phyloP scores from a whole-genome alignment of 2,888 invertebrate species.

The Orthonychiurus folsomi region DNA sequence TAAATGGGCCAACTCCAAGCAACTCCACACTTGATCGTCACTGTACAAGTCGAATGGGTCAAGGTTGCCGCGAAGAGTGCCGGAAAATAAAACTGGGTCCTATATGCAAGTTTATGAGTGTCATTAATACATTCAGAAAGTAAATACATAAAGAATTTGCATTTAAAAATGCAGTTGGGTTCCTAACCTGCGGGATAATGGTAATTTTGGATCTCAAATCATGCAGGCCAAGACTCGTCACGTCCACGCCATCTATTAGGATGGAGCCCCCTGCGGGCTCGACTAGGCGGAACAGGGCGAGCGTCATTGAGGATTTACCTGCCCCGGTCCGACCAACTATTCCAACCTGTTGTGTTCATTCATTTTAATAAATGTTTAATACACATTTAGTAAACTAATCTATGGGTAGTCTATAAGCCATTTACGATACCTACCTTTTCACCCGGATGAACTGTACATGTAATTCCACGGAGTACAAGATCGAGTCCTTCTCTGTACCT shows the following conservation, averaged over 20 bases:
- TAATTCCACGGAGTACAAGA: conserved; percentile 46
- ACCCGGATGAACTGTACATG: conserved; percentile 43
- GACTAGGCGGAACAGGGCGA: conserved; percentile 79
- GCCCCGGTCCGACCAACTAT: conserved; percentile 85
- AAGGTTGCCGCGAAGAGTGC: conserved; percentile 51
- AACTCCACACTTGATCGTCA: conserved; percentile 50
- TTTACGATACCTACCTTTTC: conserved; percentile 46
- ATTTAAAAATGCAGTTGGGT: no score
- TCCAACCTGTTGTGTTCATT: no score
- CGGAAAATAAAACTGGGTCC: conserved; percentile 55
- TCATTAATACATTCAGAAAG: neutral
- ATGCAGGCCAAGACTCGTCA: conserved; percentile 72
- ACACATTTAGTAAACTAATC: no score
- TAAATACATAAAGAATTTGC: neutral
- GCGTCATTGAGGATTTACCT: conserved; percentile 81
- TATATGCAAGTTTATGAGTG: conserved; percentile 35
- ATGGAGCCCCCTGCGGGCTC: conserved; percentile 74
- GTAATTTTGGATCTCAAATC: conserved; percentile 72
- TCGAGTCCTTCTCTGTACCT: conserved; percentile 48
- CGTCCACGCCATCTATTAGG: conserved; percentile 71
- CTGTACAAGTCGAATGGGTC: conserved; percentile 49
- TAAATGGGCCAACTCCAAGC: conserved; percentile 51
- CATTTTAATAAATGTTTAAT: no score
- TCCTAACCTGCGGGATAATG: conserved; percentile 54
- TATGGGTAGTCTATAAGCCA: neutral